Conservation (phyloP, 2,113 vertebrate genomes). For the Hyperopisus bebe region DNA sequence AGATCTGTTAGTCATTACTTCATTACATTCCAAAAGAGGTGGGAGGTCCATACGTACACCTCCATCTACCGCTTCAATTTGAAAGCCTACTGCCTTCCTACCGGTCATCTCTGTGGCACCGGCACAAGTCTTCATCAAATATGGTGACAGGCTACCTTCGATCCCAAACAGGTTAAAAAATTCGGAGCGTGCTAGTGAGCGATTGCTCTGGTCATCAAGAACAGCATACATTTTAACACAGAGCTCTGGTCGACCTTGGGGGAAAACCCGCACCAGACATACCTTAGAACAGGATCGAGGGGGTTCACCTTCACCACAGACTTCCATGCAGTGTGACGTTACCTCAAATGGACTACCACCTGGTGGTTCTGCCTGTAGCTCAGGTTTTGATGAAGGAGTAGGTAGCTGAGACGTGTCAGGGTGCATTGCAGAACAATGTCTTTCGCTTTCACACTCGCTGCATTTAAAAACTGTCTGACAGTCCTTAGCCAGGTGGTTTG, state of each 20-base stretch:
- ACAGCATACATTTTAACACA: conserved; percentile 23
- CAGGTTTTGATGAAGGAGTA: too few relatives aligned
- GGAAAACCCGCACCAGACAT: conserved; percentile 20
- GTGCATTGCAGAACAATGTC: too few relatives aligned
- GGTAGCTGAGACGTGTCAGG: too few relatives aligned
- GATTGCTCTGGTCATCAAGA: conserved; percentile 25
- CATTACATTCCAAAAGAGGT: neutral
- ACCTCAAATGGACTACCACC: too few relatives aligned
- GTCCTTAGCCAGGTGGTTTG: conserved; percentile 1
- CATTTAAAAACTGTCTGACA: neutral
- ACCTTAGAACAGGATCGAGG: conserved; percentile 21
- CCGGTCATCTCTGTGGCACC: neutral
- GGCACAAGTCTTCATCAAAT: conserved; percentile 23
- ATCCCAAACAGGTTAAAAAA: conserved; percentile 27
- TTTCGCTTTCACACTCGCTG: too few relatives aligned
- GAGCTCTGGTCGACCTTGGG: neutral
- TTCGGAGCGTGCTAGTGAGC: conserved; percentile 17
- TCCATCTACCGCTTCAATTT: neutral
- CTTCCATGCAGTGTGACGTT: conserved; percentile 16
- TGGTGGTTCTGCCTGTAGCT: too few relatives aligned
- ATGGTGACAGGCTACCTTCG: neutral
- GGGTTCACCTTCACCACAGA: conserved; percentile 15
- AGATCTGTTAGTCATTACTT: neutral
- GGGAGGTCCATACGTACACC: neutral
- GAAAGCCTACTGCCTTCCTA: conserved; percentile 12